Percentiles rank a stretch among this genome's conserved stretches.
These are phyloP conservation scores for Sus cebifrons DNA, from an alignment of 2,797 vertebrate genomes.

Conservation along the genomic window DNA sequence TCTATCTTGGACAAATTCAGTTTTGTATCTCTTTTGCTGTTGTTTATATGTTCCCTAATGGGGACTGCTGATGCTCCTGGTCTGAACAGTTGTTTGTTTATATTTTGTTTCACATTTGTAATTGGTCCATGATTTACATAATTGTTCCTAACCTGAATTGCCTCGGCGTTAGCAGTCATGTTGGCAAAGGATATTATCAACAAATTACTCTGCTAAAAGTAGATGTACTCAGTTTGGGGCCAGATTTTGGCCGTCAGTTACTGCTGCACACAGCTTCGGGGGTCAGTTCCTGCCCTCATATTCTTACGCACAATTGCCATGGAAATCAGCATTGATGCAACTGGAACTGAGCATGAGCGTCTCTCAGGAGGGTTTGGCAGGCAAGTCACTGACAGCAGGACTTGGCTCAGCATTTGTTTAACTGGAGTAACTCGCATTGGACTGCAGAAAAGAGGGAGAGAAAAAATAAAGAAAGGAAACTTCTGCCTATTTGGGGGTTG, in stretches of 20 bases:
- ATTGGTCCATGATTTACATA: conserved; percentile 60
- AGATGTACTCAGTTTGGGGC: conserved; percentile 58
- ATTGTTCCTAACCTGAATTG: conserved; percentile 66
- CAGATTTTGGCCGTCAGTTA: conserved; percentile 65
- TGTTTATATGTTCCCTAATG: neutral
- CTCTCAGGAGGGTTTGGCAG: conserved; percentile 25
- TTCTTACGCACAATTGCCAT: conserved; percentile 46
- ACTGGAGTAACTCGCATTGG: neutral
- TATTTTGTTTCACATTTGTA: conserved; percentile 64
- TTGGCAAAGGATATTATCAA: conserved; percentile 77
- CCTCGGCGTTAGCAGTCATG: conserved; percentile 64
- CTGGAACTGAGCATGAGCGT: neutral
- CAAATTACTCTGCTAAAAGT: conserved; percentile 78
- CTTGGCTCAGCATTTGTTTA: conserved; percentile 77
- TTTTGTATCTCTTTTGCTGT: neutral
- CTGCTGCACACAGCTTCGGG: neutral
- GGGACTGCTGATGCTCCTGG: neutral
- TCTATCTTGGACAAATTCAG: neutral
- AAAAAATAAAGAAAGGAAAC: conserved; percentile 55
- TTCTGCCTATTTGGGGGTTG: neutral
- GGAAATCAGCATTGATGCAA: conserved; percentile 35
- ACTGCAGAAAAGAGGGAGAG: neutral
- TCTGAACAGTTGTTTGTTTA: conserved; percentile 63
- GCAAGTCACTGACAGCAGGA: conserved; percentile 8
- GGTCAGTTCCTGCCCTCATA: conserved; percentile 57